Base-by-base conservation (phyloP, 2,113 vertebrate species). In the Sphyrna mokarran region DNA sequence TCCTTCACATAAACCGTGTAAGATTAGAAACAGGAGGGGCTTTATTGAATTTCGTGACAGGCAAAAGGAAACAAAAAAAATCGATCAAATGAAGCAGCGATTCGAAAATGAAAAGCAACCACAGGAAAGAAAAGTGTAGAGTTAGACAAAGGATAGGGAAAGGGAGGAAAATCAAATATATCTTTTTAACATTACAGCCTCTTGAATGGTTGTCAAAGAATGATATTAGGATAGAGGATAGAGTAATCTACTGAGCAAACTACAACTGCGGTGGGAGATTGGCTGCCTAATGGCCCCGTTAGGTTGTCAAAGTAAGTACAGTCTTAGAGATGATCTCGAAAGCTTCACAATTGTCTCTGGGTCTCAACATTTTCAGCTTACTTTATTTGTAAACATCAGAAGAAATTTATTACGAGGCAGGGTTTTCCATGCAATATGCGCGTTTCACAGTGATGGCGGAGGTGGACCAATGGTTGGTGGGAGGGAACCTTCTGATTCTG, bases 1-100 rank as follows among this genome's bases (percentile, higher is more conserved):
- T 68, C 61, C n/a, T 40, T 68, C 9, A 37, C 33, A 40, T 0
- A 37, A 94, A 68, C 90, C 43, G n/a, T 94, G 23, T 22, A 13
- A 89, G 48, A 48, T 37, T 43, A 83, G 37, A 90, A 54, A 16
- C 61, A 66, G 89, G 16, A 68, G 63, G 61, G 63, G 23, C 7
- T 94, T 94, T 68, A 40, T 66, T 94, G 63, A 94, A 94, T 66
- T 68, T 33, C 8, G 23, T 68, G 90, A 68, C 90, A 94, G 29
- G 63, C 20, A 23, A 66, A 66, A 68, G 7, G 69, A 94, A 94
- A 16, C 61, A 94, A 76, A 72, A 9, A 23, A 26, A 68, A 94
- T 63, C 22, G 33, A 68, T 94, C 90, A 94, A 68, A 37, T 14
- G 37, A 63, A 94, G 61, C 20, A 33, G 66, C n/a, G 90, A 26